Evolutionary conservation across 2,888 invertebrate species (phyloP).

Genomic region (Pterostichus madidus): DNA sequence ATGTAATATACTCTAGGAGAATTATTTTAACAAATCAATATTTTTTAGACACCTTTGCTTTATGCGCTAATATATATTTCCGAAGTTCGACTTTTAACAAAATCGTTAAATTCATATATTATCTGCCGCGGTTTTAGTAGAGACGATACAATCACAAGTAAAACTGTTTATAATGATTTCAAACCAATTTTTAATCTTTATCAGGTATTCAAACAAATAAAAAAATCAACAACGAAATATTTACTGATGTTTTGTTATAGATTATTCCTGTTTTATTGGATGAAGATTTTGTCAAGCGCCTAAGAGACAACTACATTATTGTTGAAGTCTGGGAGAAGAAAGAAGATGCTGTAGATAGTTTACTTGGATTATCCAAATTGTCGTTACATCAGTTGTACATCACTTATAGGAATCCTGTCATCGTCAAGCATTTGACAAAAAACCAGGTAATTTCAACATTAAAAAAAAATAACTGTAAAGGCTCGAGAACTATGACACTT

Average conservation of each 20-base stretch:
- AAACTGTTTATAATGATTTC: conserved; percentile 75
- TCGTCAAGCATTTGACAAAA: conserved; percentile 79
- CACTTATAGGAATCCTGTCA: conserved; percentile 80
- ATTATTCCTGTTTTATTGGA: conserved; percentile 80
- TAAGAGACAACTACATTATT: conserved; percentile 80
- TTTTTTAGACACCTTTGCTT: conserved; percentile 75
- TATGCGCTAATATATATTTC: conserved; percentile 78
- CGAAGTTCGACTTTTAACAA: conserved; percentile 76
- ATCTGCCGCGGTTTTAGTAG: conserved; percentile 78
- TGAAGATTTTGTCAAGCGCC: conserved; percentile 78
- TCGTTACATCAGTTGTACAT: conserved; percentile 82
- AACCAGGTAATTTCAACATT: conserved; percentile 77
- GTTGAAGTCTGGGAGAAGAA: conserved; percentile 79
- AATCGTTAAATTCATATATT: conserved; percentile 75
- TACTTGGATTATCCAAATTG: conserved; percentile 79
- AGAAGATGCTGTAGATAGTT: conserved; percentile 72
- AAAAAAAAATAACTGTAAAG: neutral
- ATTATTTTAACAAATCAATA: conserved; percentile 64
- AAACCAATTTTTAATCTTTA: conserved; percentile 78
- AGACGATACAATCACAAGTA: conserved; percentile 76
- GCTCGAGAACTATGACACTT: no score
- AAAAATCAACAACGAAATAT: conserved; percentile 32
- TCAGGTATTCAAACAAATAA: conserved; percentile 74
- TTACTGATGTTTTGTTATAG: conserved; percentile 72
- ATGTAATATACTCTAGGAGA: conserved; percentile 32